Evolutionary conservation across 2,113 vertebrate species (phyloP).

Genomic region (Myanophis thanlyinensis): DNA sequence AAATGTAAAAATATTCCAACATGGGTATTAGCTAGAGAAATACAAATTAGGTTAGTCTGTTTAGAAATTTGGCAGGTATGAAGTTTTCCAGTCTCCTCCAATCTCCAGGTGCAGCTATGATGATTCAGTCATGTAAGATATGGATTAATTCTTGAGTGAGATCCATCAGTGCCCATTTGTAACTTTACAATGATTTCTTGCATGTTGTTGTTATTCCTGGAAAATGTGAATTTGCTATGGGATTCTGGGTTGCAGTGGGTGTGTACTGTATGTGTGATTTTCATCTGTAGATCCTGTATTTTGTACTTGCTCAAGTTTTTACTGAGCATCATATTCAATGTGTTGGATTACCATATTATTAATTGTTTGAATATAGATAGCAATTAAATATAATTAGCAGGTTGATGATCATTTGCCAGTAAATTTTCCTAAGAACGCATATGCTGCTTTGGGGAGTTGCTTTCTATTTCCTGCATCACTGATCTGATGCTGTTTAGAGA

Average conservation of each 20-base stretch:
- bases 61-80: too few relatives aligned
- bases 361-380: slow-evolving; percentile 74
- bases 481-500: slow-evolving; percentile 68
- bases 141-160: not conserved
- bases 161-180: not conserved
- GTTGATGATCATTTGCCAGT: slow-evolving; percentile 66
- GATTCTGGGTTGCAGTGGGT: not conserved
- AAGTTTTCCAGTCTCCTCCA: not conserved
- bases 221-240: not conserved
- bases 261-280: not conserved
- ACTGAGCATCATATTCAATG: slow-evolving; percentile 63
- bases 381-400: slow-evolving; percentile 79
- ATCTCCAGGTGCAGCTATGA: not conserved
- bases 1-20: not conserved
- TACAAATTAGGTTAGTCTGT: not conserved
- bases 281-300: slow-evolving; percentile 48
- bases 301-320: slow-evolving; percentile 53
- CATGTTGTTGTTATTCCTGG: not conserved
- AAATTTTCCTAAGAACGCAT: slow-evolving; percentile 70
- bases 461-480: slow-evolving; percentile 75
- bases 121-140: not conserved
- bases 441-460: slow-evolving; percentile 70
- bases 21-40: too few relatives aligned
- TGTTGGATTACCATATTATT: slow-evolving; percentile 64
- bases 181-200: not conserved